phyloP scores from a whole-genome alignment of 2,888 invertebrate species.

The Tenthredo distinguenda region DNA sequence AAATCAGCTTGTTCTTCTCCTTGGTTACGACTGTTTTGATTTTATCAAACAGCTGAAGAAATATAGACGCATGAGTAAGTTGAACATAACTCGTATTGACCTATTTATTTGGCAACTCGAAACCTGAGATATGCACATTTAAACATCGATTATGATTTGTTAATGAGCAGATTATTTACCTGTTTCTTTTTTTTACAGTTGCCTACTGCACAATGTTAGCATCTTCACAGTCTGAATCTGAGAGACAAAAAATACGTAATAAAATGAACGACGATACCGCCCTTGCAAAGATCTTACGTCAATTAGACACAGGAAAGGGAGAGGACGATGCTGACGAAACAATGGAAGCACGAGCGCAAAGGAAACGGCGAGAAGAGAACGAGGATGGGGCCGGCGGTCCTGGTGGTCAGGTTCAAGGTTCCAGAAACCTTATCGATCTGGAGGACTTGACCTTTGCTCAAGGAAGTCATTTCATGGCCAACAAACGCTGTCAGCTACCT shows the following conservation, averaged over 20 bases:
- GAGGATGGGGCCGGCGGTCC: slow-evolving; percentile 78
- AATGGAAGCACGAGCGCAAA: slow-evolving; percentile 76
- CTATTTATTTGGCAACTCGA: background rate
- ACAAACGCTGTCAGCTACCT: slow-evolving; percentile 97
- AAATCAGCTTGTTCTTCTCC: slow-evolving; percentile 94
- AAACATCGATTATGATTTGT: slow-evolving; percentile 33
- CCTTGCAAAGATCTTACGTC: slow-evolving; percentile 90
- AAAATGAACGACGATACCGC: slow-evolving; percentile 93
- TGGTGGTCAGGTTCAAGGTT: slow-evolving; percentile 85
- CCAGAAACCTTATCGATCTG: slow-evolving; percentile 90
- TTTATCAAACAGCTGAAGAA: slow-evolving; percentile 97
- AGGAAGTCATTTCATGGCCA: slow-evolving; percentile 99
- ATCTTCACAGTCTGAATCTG: slow-evolving; percentile 96
- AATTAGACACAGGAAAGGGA: slow-evolving; percentile 93
- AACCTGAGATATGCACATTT: background rate
- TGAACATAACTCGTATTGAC: background rate
- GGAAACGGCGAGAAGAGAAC: slow-evolving; percentile 79
- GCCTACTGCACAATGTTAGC: slow-evolving; percentile 97
- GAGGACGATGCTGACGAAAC: slow-evolving; percentile 84
- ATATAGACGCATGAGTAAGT: slow-evolving; percentile 90
- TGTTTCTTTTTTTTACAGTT: slow-evolving; percentile 80
- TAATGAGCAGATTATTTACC: background rate
- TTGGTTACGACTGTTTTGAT: slow-evolving; percentile 98
- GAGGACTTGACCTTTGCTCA: slow-evolving; percentile 96
- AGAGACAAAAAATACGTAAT: slow-evolving; percentile 91